Percentiles rank a stretch among this genome's conserved stretches.
phyloP scores from a whole-genome alignment of 1,140 invertebrate genomes.

The Bombyx mandarina region DNA sequence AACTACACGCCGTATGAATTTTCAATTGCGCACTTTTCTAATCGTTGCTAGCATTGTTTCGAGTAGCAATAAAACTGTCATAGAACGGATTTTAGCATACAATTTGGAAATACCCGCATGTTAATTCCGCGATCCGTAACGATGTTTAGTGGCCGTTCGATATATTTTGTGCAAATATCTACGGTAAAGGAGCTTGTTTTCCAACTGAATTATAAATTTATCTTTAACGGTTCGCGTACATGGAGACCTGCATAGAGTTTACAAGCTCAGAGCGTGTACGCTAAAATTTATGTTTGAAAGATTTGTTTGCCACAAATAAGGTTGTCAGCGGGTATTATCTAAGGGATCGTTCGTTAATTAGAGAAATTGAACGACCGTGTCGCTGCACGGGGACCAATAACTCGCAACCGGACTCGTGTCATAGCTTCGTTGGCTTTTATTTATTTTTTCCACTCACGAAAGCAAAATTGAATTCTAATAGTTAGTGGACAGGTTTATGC shows the following conservation, averaged over 20 bases:
- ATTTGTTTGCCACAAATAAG: slow-evolving; percentile 71
- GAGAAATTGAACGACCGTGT: slow-evolving; percentile 65
- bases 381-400: slow-evolving; percentile 62
- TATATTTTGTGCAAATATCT: slow-evolving; percentile 15
- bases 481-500: slow-evolving; percentile 27
- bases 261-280: slow-evolving; percentile 63
- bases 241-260: slow-evolving; percentile 53
- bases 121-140: slow-evolving; percentile 12
- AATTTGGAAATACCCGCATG: slow-evolving; percentile 18
- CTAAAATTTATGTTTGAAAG: slow-evolving; percentile 66
- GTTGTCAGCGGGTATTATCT: slow-evolving; percentile 67
- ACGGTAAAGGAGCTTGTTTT: slow-evolving; percentile 13
- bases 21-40: slow-evolving; percentile 40
- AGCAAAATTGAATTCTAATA: slow-evolving; percentile 66
- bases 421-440: slow-evolving; percentile 61
- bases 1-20: slow-evolving; percentile 33
- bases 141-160: slow-evolving; percentile 10
- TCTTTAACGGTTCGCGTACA: slow-evolving; percentile 33
- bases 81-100: slow-evolving; percentile 21
- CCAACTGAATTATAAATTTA: slow-evolving; percentile 26
- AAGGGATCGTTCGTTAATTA: slow-evolving; percentile 69
- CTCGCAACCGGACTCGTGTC: slow-evolving; percentile 67
- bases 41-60: slow-evolving; percentile 17
- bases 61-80: slow-evolving; percentile 29
- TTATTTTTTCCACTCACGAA: slow-evolving; percentile 68